These are phyloP conservation scores for Alexandromys fortis DNA, from an alignment of 2,113 vertebrate genomes.

Conservation along the genomic window DNA sequence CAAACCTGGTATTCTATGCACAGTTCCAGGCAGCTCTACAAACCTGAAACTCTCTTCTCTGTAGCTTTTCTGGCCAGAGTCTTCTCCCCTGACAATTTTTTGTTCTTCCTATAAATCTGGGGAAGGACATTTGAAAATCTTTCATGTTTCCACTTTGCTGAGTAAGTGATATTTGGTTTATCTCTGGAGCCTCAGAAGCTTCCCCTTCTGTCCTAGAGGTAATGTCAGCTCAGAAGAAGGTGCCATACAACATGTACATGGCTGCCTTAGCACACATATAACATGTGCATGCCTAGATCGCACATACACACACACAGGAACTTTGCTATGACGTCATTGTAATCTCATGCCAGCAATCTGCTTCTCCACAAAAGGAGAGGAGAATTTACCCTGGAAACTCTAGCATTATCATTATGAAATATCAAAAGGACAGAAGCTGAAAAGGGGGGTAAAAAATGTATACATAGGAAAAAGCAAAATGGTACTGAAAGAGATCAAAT, in stretches of 20 bases:
- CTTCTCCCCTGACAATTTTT: neutral
- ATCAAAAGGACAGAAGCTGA: neutral
- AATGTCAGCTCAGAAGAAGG: neutral
- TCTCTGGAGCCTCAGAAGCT: neutral
- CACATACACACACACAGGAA: neutral
- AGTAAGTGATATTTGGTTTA: neutral
- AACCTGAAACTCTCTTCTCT: neutral
- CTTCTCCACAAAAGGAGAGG: neutral
- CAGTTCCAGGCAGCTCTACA: too few relatives aligned
- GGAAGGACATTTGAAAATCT: neutral
- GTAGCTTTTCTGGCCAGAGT: neutral
- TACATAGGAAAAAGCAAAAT: neutral
- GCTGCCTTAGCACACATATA: neutral
- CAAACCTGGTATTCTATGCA: too few relatives aligned
- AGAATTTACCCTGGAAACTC: neutral
- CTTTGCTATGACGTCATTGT: neutral
- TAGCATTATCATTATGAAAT: neutral
- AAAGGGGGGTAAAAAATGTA: neutral
- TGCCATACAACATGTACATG: neutral
- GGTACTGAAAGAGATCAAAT: neutral
- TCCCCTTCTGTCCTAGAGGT: too few relatives aligned
- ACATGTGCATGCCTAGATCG: neutral
- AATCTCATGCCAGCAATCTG: neutral
- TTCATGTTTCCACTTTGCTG: neutral
- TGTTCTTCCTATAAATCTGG: neutral